Base-by-base conservation (phyloP, 2,888 invertebrate species). In the Priocnemis perturbator region DNA sequence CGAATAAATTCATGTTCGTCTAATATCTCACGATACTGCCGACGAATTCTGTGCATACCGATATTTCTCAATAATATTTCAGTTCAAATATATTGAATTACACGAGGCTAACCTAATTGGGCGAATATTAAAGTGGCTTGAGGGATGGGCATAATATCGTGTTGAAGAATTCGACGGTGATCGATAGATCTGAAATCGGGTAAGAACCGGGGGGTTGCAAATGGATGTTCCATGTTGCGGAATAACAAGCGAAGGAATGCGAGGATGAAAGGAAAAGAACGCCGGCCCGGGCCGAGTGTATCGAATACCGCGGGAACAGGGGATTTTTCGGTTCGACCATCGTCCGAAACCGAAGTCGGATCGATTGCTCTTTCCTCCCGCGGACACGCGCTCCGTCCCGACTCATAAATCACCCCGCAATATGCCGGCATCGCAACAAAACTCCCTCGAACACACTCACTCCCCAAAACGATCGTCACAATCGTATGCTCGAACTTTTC, bases 381-480 rank as follows among this genome's bases (percentile, higher is more conserved):
- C 11, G 37, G 37, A 37, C 37, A 37, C 37, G 67, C 50, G 62
- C 30, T 48, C 60, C 19, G 26, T n/a, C 20, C 45, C 56, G 44
- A 66, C 60, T 69, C 70, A 72, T 81, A 81, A 81, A 81, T 81
- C 79, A 82, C 59, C 30, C 67, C 52, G 59, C 73, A 79, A 74
- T 81, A 79, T 73, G 73, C 60, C 60, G 56, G 64, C 68, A 68
- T 67, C 56, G 58, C 37, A 60, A 57, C 68, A 71, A 74, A 78
- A 70, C 70, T 72, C 71, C 81, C 77, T 81, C 75, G 19, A 66
- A 53, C 26, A 15, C 5, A 20, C 44, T 11, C 20, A 11, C 37
- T 26, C 26, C 7, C 14, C 37, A 5, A 37, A 11, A 11, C 14
- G 11, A 37, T 11, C 7, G 7, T 37, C 14, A 37, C 37, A 37